Conservation (phyloP, 2,888 invertebrate genomes). For the Agrochola lota region DNA sequence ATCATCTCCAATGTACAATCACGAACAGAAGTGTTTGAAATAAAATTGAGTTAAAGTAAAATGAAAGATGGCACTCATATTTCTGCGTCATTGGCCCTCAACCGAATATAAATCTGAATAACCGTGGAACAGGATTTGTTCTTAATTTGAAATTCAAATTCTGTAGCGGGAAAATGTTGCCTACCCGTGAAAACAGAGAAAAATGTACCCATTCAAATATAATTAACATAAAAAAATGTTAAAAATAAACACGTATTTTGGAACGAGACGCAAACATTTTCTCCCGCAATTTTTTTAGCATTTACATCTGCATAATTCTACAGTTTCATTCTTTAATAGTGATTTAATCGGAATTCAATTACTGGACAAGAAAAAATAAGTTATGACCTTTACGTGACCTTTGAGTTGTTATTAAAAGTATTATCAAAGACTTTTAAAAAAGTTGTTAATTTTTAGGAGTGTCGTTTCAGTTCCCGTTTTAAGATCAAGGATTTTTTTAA, state of each 20-base stretch:
- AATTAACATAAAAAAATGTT: slow-evolving; percentile 83
- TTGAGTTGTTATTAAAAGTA: slow-evolving; percentile 35
- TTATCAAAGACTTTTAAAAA: slow-evolving; percentile 37
- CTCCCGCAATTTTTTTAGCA: slow-evolving; percentile 65
- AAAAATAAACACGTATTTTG: slow-evolving; percentile 80
- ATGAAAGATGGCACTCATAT: slow-evolving; percentile 86
- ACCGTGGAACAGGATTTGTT: slow-evolving; percentile 83
- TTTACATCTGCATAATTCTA: slow-evolving; percentile 69
- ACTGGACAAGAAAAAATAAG: slow-evolving; percentile 24
- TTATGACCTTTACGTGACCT: slow-evolving; percentile 51
- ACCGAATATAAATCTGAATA: slow-evolving; percentile 85
- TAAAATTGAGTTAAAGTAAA: slow-evolving; percentile 79
- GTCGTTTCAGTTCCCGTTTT: slow-evolving; percentile 50
- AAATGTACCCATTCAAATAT: slow-evolving; percentile 84
- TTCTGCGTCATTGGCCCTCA: slow-evolving; percentile 84
- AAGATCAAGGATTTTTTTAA: slow-evolving; percentile 46
- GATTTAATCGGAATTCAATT: slow-evolving; percentile 53
- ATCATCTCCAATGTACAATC: slow-evolving; percentile 67
- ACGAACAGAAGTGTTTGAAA: slow-evolving; percentile 75
- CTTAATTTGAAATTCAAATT: slow-evolving; percentile 87
- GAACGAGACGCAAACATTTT: slow-evolving; percentile 67
- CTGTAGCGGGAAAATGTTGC: slow-evolving; percentile 82
- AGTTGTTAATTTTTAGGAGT: slow-evolving; percentile 48
- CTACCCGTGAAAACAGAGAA: slow-evolving; percentile 79
- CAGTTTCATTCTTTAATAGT: slow-evolving; percentile 59